Conservation (phyloP, 2,113 vertebrate genomes). For the Pycnonotus jocosus region DNA sequence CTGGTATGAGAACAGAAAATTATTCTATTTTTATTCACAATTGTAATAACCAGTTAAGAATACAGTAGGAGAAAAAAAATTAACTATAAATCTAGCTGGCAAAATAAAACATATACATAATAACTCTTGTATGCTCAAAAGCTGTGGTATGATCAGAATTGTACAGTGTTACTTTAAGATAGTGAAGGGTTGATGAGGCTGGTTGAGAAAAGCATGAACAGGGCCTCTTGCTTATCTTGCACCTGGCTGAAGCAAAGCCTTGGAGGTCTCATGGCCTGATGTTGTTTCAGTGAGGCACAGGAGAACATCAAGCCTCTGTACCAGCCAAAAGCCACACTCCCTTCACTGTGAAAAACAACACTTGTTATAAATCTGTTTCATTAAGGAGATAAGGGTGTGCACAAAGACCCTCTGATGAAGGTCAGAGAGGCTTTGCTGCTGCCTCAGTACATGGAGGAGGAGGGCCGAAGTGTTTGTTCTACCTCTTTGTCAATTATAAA, state of each 20-base stretch:
- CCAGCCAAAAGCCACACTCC: neutral
- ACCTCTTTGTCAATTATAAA: neutral
- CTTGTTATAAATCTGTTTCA: neutral
- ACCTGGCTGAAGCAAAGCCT: neutral
- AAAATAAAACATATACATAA: neutral
- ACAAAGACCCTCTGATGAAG: neutral
- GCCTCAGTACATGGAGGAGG: neutral
- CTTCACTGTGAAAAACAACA: neutral
- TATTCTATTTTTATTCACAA: neutral
- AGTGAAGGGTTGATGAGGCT: neutral
- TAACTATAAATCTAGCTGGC: neutral
- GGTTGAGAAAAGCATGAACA: neutral
- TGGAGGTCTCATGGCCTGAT: accelerated
- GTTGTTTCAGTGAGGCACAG: neutral
- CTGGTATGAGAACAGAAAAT: neutral
- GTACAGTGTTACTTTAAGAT: neutral
- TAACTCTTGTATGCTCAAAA: neutral
- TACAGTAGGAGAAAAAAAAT: neutral
- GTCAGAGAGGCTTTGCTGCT: neutral
- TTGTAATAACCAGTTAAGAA: neutral
- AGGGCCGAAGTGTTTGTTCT: neutral
- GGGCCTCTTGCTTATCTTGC: neutral
- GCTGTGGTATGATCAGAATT: neutral
- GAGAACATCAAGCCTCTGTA: neutral
- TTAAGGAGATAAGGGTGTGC: neutral